A percentile compares a stretch with the other conserved stretches of the same genome.
Conservation (phyloP, 2,888 invertebrate genomes). For the Lydus trimaculatus region DNA sequence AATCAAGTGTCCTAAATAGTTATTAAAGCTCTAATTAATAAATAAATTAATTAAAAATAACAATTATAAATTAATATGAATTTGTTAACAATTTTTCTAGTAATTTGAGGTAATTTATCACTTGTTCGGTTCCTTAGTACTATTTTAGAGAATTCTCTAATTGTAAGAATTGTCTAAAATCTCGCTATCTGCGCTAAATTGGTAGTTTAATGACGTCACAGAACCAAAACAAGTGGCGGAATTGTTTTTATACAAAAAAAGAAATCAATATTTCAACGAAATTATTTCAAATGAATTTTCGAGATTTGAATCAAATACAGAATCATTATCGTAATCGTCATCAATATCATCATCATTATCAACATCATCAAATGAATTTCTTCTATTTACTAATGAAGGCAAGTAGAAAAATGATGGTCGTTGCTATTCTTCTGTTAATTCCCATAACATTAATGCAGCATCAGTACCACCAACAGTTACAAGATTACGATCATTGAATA, state of each 20-base stretch:
- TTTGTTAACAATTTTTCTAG: constrained; percentile 6
- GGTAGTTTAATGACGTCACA: background rate
- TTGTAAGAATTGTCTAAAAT: constrained; percentile 13
- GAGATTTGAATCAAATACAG: constrained; percentile 51
- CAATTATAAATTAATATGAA: background rate
- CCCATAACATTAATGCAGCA: constrained; percentile 91
- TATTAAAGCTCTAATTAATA: constrained; percentile 19
- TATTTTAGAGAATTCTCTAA: constrained; percentile 11
- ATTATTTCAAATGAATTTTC: constrained; percentile 55
- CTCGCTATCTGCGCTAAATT: background rate
- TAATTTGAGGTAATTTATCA: constrained; percentile 31
- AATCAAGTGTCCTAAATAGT: constrained; percentile 12
- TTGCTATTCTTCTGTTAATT: constrained; percentile 80
- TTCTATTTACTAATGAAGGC: constrained; percentile 36
- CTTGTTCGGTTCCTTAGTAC: constrained; percentile 24
- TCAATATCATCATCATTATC: constrained; percentile 10
- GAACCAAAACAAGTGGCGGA: background rate
- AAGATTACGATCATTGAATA: constrained; percentile 85
- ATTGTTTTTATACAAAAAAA: background rate
- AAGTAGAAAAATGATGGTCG: constrained; percentile 44
- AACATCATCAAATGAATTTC: constrained; percentile 25
- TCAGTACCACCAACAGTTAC: constrained; percentile 88
- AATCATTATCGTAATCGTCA: constrained; percentile 39
- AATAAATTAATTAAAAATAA: background rate
- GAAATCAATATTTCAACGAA: constrained; percentile 48